Conservation (phyloP, 2,113 vertebrate genomes). For the Sminthopsis crassicaudata region DNA sequence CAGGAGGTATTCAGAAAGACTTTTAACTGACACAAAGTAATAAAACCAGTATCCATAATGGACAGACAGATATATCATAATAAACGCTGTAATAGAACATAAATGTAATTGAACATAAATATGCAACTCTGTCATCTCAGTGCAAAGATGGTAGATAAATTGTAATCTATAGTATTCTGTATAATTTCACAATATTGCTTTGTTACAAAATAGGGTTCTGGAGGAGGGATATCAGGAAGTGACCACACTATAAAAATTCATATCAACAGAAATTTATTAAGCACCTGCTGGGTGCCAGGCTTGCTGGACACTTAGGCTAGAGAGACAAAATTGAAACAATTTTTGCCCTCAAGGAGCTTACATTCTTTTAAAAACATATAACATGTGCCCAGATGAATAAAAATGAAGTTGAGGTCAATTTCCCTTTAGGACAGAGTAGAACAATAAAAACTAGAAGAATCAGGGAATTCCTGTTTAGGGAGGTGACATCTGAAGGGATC, state of each 20-base stretch:
- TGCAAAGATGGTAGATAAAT: background rate
- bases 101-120: no score
- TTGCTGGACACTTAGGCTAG: background rate
- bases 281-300: background rate
- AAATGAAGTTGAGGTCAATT: background rate
- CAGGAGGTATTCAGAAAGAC: background rate
- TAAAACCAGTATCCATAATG: background rate
- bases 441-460: background rate
- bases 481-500: background rate
- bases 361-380: background rate
- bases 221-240: background rate
- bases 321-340: background rate
- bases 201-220: background rate
- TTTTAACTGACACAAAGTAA: background rate
- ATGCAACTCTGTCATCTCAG: background rate
- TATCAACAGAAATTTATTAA: background rate
- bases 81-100: no score
- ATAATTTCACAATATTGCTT: background rate
- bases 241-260: background rate
- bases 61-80: no score
- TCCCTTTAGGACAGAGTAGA: background rate
- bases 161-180: background rate
- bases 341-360: background rate
- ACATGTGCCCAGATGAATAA: background rate
- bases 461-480: background rate